phyloP scores from a whole-genome alignment of 2,888 invertebrate genomes.

The Sturmia bella region DNA sequence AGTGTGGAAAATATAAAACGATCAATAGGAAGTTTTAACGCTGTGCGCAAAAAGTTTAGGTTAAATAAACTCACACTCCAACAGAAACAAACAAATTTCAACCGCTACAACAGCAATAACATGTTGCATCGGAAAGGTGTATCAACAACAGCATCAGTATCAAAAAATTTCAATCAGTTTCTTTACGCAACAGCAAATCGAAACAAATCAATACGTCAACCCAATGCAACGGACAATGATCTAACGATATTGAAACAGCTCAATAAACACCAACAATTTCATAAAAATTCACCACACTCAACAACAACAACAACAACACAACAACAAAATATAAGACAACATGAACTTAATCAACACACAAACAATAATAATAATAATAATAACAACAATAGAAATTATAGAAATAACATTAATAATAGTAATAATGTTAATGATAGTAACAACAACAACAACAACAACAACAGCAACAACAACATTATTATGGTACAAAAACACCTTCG shows the following conservation, averaged over 20 bases:
- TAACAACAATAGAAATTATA: slow-evolving; percentile 58
- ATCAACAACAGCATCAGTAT: slow-evolving; percentile 12
- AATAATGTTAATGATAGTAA: slow-evolving; percentile 57
- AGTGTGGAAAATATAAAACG: slow-evolving; percentile 30
- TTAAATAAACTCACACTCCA: slow-evolving; percentile 19
- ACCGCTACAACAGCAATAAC: slow-evolving; percentile 19
- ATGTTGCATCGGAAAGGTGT: slow-evolving; percentile 22
- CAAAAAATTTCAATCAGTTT: slow-evolving; percentile 60
- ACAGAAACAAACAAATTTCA: background rate
- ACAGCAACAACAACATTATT: slow-evolving; percentile 43
- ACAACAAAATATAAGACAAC: slow-evolving; percentile 33
- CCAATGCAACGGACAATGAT: slow-evolving; percentile 53
- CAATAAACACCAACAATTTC: slow-evolving; percentile 50
- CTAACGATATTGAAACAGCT: slow-evolving; percentile 50
- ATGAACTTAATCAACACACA: slow-evolving; percentile 44
- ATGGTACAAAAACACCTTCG: slow-evolving; percentile 63
- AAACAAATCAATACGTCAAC: slow-evolving; percentile 44
- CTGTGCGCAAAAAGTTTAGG: slow-evolving; percentile 5
- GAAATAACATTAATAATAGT: slow-evolving; percentile 12
- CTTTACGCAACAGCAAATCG: slow-evolving; percentile 55
- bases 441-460: slow-evolving; percentile 70
- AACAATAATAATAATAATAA: slow-evolving; percentile 71
- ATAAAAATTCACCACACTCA: slow-evolving; percentile 57
- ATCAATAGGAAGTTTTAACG: slow-evolving; percentile 12
- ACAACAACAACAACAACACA: slow-evolving; percentile 33